Evolutionary conservation across 2,888 invertebrate genomes (phyloP).

Genomic region (Trissolcus brochymenae): DNA sequence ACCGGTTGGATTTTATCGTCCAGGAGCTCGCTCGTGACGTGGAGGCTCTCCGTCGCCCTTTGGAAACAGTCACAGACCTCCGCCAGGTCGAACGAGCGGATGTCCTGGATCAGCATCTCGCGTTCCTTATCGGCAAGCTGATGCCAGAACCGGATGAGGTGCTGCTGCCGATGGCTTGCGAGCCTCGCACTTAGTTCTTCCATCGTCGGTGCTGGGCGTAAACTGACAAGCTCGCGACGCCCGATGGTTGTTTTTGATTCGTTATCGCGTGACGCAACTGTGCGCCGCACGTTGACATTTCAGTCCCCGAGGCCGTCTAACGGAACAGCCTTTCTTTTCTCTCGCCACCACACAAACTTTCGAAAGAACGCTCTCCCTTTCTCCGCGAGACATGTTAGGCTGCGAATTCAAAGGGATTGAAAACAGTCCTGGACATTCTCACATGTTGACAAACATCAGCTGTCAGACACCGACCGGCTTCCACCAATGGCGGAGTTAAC

Average conservation of each 20-base stretch:
- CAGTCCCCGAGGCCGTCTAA: slow-evolving; percentile 28
- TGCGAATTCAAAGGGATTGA: no score
- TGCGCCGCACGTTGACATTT: slow-evolving; percentile 37
- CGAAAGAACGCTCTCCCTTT: slow-evolving; percentile 22
- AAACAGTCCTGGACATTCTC: no score
- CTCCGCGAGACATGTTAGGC: not conserved
- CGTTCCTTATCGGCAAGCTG: slow-evolving; percentile 82
- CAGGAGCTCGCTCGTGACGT: slow-evolving; percentile 82
- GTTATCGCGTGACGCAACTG: slow-evolving; percentile 37
- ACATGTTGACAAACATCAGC: no score
- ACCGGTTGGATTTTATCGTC: slow-evolving; percentile 91
- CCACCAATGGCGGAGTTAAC: no score
- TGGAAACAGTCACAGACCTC: slow-evolving; percentile 85
- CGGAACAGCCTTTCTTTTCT: slow-evolving; percentile 29
- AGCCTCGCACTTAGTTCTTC: slow-evolving; percentile 12
- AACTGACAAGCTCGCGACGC: not conserved
- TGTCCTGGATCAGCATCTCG: slow-evolving; percentile 80
- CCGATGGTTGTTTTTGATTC: not conserved
- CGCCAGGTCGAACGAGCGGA: slow-evolving; percentile 83
- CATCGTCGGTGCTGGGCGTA: slow-evolving; percentile 19
- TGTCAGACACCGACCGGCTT: no score
- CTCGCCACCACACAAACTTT: slow-evolving; percentile 16
- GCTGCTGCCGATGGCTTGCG: slow-evolving; percentile 83
- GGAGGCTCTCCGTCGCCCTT: slow-evolving; percentile 80
- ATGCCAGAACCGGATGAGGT: slow-evolving; percentile 89